Evolutionary conservation across 2,113 vertebrate genomes (phyloP).

Genomic region (Urocitellus parryii): DNA sequence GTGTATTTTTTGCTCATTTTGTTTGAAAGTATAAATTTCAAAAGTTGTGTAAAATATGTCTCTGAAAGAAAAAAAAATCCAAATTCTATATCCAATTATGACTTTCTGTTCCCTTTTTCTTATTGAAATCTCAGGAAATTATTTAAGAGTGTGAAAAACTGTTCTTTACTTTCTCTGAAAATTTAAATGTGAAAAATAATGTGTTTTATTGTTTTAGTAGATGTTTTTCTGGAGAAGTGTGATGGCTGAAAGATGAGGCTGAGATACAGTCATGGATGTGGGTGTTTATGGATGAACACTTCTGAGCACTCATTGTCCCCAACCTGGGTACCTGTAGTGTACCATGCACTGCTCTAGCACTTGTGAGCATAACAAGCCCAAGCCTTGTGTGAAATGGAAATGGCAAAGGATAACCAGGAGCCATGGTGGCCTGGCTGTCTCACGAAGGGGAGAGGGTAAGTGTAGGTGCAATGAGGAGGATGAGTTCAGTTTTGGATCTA

Average conservation of each 20-base stretch:
- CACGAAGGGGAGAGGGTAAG: accelerated
- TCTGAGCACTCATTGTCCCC: not conserved
- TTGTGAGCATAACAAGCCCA: not conserved
- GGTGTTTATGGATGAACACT: too few species aligned
- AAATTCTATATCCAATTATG: constrained; percentile 79
- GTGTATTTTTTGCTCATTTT: constrained; percentile 86
- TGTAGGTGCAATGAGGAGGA: not conserved
- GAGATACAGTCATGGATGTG: not conserved
- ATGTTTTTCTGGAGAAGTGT: not conserved
- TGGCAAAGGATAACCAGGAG: accelerated
- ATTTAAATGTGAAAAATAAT: not conserved
- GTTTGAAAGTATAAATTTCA: constrained; percentile 81
- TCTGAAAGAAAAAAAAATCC: constrained; percentile 80
- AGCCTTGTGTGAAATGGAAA: not conserved
- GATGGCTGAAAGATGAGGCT: not conserved
- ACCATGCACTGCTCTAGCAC: not conserved
- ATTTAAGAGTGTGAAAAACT: constrained; percentile 11
- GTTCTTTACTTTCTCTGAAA: not conserved
- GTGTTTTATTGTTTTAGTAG: not conserved
- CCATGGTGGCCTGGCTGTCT: not conserved
- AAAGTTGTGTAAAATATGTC: constrained; percentile 82
- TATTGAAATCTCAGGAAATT: constrained; percentile 18
- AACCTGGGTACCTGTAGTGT: not conserved
- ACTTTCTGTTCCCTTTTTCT: constrained; percentile 73
- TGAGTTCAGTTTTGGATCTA: not conserved